These are phyloP conservation scores for Paratilapia polleni DNA, from an alignment of 2,113 vertebrate genomes.

Conservation along the genomic window DNA sequence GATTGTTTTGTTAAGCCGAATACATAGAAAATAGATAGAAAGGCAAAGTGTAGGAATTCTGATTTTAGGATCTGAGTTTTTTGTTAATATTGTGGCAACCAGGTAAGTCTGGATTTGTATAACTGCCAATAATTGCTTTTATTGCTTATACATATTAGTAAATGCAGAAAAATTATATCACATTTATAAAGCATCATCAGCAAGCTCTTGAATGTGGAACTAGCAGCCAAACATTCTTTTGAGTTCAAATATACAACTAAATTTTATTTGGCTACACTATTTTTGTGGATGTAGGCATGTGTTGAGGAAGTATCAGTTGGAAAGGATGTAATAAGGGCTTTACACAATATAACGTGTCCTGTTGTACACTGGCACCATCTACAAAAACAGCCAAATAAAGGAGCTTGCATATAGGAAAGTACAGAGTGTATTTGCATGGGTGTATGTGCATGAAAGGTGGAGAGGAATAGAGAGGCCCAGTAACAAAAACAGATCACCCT, in stretches of 20 bases:
- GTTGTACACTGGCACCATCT: too few relatives aligned
- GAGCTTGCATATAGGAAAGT: too few relatives aligned
- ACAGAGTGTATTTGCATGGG: neutral
- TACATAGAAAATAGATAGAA: neutral
- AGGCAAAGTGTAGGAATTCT: too few relatives aligned
- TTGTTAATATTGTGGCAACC: neutral
- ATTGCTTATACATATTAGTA: neutral
- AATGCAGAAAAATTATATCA: neutral
- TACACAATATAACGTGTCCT: neutral
- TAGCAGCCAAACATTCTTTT: neutral
- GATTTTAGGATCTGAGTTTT: too few relatives aligned
- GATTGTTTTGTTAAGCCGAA: neutral
- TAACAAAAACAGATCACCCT: constrained; percentile 14
- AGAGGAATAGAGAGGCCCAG: neutral
- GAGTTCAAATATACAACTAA: neutral
- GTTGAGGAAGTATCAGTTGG: neutral
- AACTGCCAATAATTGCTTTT: neutral
- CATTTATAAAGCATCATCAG: neutral
- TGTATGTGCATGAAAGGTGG: neutral
- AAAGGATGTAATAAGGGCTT: neutral
- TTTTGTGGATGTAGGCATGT: neutral
- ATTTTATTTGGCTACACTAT: neutral
- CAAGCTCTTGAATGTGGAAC: too few relatives aligned
- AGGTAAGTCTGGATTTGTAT: neutral
- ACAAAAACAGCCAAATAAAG: too few relatives aligned